Evolutionary conservation across 2,797 vertebrate species (phyloP).

Genomic region (Gobio occitaniae): DNA sequence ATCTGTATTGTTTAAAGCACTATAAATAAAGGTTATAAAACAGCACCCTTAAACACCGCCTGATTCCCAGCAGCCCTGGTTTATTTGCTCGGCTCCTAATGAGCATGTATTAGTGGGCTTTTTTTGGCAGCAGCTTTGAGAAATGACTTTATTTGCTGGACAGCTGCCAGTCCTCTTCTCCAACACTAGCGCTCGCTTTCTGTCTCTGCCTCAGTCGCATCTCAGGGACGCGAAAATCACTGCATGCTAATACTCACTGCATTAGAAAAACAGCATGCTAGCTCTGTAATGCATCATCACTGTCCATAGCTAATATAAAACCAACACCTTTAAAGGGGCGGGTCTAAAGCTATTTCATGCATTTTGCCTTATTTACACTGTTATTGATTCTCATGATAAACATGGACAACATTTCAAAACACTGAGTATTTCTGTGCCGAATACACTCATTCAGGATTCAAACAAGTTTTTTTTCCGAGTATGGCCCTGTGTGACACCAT

Average conservation of each 20-base stretch:
- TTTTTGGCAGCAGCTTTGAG: constrained; percentile 46
- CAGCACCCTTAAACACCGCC: neutral
- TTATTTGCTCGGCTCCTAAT: constrained; percentile 30
- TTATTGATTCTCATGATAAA: no score
- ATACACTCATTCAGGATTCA: no score
- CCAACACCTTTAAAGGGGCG: neutral
- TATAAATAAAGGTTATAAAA: neutral
- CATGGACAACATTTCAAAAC: no score
- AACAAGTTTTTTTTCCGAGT: no score
- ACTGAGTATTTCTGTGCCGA: no score
- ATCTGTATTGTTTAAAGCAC: neutral
- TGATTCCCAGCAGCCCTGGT: constrained; percentile 26
- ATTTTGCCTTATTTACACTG: no score
- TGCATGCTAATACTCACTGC: constrained; percentile 4
- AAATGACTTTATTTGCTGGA: constrained; percentile 50
- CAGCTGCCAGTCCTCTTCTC: constrained; percentile 37
- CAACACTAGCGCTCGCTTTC: constrained; percentile 15
- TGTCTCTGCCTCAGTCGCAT: neutral
- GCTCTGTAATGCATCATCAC: constrained; percentile 14
- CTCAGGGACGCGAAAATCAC: neutral
- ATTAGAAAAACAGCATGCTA: constrained; percentile 9
- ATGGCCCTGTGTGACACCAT: no score
- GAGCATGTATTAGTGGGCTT: constrained; percentile 44
- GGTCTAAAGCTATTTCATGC: no score
- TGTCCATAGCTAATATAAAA: constrained; percentile 12